phyloP scores from a whole-genome alignment of 2,888 invertebrate species.

The Heliconius aoede region DNA sequence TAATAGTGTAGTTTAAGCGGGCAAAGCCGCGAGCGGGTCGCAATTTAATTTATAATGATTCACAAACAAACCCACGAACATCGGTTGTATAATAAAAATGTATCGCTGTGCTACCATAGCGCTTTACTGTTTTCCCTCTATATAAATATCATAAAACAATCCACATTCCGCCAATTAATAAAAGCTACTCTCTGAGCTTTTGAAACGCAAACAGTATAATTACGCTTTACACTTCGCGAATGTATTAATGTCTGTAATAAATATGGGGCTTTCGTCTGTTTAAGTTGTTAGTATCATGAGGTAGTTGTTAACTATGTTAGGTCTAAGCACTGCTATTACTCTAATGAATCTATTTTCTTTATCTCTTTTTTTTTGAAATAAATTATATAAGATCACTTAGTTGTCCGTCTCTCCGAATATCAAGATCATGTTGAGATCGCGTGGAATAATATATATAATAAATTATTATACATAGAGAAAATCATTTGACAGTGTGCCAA shows the following conservation, averaged over 20 bases:
- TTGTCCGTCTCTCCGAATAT: too few relatives aligned
- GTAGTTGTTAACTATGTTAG: conserved; percentile 42
- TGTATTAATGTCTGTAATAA: conserved; percentile 65
- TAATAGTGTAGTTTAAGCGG: too few relatives aligned
- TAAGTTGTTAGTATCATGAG: conserved; percentile 57
- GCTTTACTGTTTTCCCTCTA: neutral
- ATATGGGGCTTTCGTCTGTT: conserved; percentile 62
- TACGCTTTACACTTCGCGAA: conserved; percentile 56
- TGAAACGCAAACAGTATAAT: conserved; percentile 48
- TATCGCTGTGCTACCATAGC: neutral
- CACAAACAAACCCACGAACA: neutral
- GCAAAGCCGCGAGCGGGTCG: too few relatives aligned
- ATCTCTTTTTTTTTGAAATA: neutral
- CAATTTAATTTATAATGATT: too few relatives aligned
- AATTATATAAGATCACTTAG: too few relatives aligned
- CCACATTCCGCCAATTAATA: conserved; percentile 11
- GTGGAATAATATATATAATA: too few relatives aligned
- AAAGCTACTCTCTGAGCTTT: conserved; percentile 25
- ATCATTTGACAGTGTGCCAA: conserved; percentile 39
- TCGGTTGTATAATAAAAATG: neutral
- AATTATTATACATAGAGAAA: conserved; percentile 11
- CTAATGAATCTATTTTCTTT: conserved; percentile 1
- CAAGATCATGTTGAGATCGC: too few relatives aligned
- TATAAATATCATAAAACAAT: neutral
- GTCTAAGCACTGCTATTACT: neutral